A percentile compares a stretch with the other conserved stretches of the same genome.
Conservation (phyloP, 2,113 vertebrate genomes). For the Laticauda colubrina region DNA sequence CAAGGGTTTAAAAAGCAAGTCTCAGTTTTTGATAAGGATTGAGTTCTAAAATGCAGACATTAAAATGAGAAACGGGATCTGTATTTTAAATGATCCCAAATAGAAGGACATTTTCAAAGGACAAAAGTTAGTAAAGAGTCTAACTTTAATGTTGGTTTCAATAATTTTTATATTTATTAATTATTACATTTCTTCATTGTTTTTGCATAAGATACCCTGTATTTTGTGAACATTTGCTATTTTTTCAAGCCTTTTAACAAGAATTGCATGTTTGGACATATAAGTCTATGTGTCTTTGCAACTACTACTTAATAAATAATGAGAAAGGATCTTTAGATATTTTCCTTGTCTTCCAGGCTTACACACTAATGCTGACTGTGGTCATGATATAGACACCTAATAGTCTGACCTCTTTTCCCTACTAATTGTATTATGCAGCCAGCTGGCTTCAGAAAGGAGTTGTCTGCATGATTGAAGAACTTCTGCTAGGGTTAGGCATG, state of each 20-base stretch:
- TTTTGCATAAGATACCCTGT: background rate
- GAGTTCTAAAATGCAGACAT: background rate
- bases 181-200: background rate
- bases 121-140: background rate
- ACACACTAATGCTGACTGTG: slow-evolving; percentile 65
- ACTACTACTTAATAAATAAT: slow-evolving; percentile 47
- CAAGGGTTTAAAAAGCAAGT: background rate
- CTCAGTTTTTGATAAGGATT: rapidly evolving
- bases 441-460: slow-evolving; percentile 89
- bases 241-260: slow-evolving; percentile 56
- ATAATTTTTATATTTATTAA: too few relatives aligned
- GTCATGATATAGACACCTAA: slow-evolving; percentile 75
- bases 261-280: slow-evolving; percentile 18
- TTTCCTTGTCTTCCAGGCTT: slow-evolving; percentile 65
- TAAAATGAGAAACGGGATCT: rapidly evolving
- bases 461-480: slow-evolving; percentile 92
- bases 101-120: background rate
- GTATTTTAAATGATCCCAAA: background rate
- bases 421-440: slow-evolving; percentile 93
- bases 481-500: slow-evolving; percentile 79
- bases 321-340: slow-evolving; percentile 50
- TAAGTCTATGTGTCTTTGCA: slow-evolving; percentile 18
- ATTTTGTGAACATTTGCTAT: slow-evolving; percentile 36
- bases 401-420: slow-evolving; percentile 85
- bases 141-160: background rate